These are phyloP conservation scores for Panthera uncia DNA, from an alignment of 2,113 vertebrate genomes.

Conservation along the genomic window DNA sequence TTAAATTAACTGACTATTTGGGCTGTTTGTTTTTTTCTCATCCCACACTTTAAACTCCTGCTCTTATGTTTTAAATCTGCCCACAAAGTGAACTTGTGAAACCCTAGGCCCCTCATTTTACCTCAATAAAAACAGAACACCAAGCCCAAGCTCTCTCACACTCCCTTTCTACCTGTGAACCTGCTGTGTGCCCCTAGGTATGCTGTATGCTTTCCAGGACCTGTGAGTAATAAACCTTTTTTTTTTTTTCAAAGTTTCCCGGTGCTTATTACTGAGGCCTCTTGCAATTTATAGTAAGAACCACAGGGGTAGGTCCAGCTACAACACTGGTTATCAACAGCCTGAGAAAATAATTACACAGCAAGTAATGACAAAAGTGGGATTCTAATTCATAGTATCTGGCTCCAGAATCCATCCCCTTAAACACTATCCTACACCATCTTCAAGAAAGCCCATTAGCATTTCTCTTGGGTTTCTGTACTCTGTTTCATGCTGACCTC, in stretches of 20 bases:
- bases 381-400: neutral
- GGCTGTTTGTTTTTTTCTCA: neutral
- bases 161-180: neutral
- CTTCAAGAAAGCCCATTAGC: neutral
- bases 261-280: neutral
- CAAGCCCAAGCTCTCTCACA: neutral
- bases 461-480: neutral
- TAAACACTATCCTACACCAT: neutral
- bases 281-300: neutral
- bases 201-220: neutral
- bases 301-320: neutral
- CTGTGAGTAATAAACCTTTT: neutral
- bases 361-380: neutral
- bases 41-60: neutral
- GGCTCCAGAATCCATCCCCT: neutral
- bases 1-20: neutral
- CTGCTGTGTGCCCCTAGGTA: neutral
- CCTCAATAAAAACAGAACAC: neutral
- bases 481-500: neutral
- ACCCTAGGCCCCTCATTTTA: neutral
- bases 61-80: neutral
- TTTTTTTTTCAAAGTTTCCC: neutral
- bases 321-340: neutral
- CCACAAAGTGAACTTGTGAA: neutral
- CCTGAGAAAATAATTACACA: neutral